Conservation (phyloP, 2,113 vertebrate species). For the human region DNA sequence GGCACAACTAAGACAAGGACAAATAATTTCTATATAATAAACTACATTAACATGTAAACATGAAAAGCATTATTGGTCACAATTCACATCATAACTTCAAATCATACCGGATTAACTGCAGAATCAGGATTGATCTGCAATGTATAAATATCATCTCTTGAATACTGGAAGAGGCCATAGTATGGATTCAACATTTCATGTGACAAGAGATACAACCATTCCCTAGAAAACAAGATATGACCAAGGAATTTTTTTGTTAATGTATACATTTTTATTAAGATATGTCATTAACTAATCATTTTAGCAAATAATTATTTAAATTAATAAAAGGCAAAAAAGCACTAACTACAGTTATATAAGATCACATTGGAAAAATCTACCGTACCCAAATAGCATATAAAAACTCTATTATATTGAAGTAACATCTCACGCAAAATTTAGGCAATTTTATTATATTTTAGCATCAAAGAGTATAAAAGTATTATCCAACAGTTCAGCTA, state of each 20-base stretch:
- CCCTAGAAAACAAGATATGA: conserved; percentile 83
- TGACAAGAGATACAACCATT: conserved; percentile 98
- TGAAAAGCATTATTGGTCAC: not conserved
- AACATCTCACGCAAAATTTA: not conserved
- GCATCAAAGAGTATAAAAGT: not conserved
- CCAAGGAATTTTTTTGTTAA: not conserved
- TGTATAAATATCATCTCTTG: conserved; percentile 98
- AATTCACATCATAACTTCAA: conserved; percentile 41
- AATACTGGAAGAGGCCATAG: conserved; percentile 99
- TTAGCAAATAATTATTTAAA: not conserved
- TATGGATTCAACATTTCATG: conserved; percentile 99
- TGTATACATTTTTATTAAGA: conserved; percentile 38
- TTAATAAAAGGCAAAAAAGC: not conserved
- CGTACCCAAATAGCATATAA: not conserved
- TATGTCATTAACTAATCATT: not conserved
- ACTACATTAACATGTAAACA: not conserved
- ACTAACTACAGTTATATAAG: not conserved
- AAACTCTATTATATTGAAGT: conserved; percentile 27
- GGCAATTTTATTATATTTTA: not conserved
- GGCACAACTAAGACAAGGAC: not conserved
- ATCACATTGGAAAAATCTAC: conserved; percentile 42
- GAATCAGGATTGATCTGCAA: conserved; percentile 99
- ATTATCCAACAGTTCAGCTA: not conserved
- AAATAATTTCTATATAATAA: conserved; percentile 17
- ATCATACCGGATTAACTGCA: conserved; percentile 95